phyloP scores from a whole-genome alignment of 1,140 invertebrate species.

The Zaprionus lachaisei region DNA sequence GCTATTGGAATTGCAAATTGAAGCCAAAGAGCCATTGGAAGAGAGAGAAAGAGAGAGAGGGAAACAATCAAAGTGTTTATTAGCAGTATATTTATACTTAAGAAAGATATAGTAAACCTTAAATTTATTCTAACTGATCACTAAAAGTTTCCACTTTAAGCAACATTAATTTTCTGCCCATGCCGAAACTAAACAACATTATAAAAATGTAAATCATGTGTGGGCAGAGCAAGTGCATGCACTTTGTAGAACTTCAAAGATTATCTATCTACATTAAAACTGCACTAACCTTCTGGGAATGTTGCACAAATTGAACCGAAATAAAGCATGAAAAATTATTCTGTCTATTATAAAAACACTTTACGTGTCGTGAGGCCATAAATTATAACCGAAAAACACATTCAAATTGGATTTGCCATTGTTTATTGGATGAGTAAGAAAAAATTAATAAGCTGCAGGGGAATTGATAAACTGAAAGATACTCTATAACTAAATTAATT shows the following conservation, averaged over 20 bases:
- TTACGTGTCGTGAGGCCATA: conserved; percentile 26
- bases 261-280: conserved; percentile 2
- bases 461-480: not conserved
- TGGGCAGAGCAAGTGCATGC: not conserved
- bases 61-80: not conserved
- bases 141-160: not conserved
- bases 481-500: conserved; percentile 13
- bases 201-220: not conserved
- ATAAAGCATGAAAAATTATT: not conserved
- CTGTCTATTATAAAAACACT: conserved; percentile 14
- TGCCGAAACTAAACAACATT: not conserved
- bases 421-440: conserved; percentile 19
- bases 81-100: not conserved
- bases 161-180: not conserved
- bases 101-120: not conserved
- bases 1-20: conserved; percentile 26
- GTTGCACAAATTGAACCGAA: not conserved
- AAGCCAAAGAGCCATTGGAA: not conserved
- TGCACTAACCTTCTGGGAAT: conserved; percentile 14
- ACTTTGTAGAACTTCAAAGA: not conserved
- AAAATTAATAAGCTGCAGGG: not conserved
- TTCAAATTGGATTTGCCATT: conserved; percentile 15
- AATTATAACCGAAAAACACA: conserved; percentile 17
- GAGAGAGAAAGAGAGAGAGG: not conserved
- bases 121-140: not conserved